A percentile compares a stretch with the other conserved stretches of the same genome.
phyloP scores from a whole-genome alignment of 2,888 invertebrate genomes.

The Trilocha varians region DNA sequence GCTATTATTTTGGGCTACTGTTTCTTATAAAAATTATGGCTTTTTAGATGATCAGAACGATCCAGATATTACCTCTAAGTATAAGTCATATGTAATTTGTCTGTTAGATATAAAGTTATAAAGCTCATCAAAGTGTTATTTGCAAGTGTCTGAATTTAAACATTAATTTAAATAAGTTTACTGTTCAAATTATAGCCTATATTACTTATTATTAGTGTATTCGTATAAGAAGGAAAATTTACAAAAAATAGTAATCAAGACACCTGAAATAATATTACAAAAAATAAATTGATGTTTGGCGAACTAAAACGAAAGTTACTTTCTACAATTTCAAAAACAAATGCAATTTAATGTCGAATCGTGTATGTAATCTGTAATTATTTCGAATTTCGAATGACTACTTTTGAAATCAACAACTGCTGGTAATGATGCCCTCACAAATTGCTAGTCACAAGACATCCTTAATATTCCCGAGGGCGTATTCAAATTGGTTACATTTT shows the following conservation, averaged over 20 bases:
- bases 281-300: neutral
- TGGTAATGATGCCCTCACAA: slow-evolving; percentile 29
- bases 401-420: slow-evolving; percentile 55
- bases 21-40: too few relatives aligned
- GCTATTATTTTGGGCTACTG: too few relatives aligned
- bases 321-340: slow-evolving; percentile 46
- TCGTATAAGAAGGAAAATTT: neutral
- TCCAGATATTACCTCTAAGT: too few relatives aligned
- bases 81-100: too few relatives aligned
- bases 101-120: too few relatives aligned
- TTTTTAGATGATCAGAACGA: too few relatives aligned
- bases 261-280: neutral
- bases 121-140: too few relatives aligned
- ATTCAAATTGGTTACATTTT: slow-evolving; percentile 40
- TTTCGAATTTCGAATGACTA: slow-evolving; percentile 34
- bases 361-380: slow-evolving; percentile 41
- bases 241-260: neutral
- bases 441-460: slow-evolving; percentile 16
- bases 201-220: too few relatives aligned
- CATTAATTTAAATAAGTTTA: too few relatives aligned
- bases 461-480: slow-evolving; percentile 24
- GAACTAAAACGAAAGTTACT: slow-evolving; percentile 8
- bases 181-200: too few relatives aligned
- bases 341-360: slow-evolving; percentile 41
- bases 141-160: too few relatives aligned